Percentiles rank a stretch among this genome's conserved stretches.
Evolutionary conservation across 1,140 invertebrate species (phyloP).

Genomic region (Temnothorax nylanderi): DNA sequence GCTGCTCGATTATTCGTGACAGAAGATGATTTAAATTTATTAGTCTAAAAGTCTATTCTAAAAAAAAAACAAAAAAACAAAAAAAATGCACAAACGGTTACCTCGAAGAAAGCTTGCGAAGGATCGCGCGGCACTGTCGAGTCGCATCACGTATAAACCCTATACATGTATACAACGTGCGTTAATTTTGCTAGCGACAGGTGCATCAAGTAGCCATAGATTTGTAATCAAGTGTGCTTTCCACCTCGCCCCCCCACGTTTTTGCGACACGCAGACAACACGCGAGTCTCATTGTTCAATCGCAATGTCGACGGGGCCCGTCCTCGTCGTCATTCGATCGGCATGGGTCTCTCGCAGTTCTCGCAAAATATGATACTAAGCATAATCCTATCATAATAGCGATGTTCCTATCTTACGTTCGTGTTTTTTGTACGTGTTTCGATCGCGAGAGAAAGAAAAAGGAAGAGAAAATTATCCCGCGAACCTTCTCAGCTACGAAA

Average conservation of each 20-base stretch:
- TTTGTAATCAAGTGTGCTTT: conserved; percentile 63
- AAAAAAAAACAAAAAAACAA: too few species aligned
- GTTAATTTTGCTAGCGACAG: conserved; percentile 56
- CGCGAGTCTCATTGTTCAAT: conserved; percentile 29
- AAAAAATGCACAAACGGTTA: conserved; percentile 43
- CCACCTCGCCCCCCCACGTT: background rate
- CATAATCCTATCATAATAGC: conserved; percentile 69
- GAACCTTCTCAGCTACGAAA: conserved; percentile 25
- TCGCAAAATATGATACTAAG: conserved; percentile 26
- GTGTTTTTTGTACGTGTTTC: conserved; percentile 56
- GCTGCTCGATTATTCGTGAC: background rate
- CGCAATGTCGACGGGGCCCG: background rate
- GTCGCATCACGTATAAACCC: conserved; percentile 40
- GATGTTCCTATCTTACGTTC: conserved; percentile 82
- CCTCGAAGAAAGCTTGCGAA: conserved; percentile 37
- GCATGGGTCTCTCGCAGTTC: background rate
- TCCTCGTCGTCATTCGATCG: background rate
- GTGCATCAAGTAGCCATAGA: conserved; percentile 60
- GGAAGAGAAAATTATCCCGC: background rate
- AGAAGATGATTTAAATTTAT: background rate
- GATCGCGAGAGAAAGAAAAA: background rate
- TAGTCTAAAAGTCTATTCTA: background rate
- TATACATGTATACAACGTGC: conserved; percentile 56
- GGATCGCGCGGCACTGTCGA: conserved; percentile 51
- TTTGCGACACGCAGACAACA: conserved; percentile 37